Percentiles rank a stretch among this genome's conserved stretches.
Conservation (phyloP, 92 coral and sea anemone genomes). For the Ricordea florida region DNA sequence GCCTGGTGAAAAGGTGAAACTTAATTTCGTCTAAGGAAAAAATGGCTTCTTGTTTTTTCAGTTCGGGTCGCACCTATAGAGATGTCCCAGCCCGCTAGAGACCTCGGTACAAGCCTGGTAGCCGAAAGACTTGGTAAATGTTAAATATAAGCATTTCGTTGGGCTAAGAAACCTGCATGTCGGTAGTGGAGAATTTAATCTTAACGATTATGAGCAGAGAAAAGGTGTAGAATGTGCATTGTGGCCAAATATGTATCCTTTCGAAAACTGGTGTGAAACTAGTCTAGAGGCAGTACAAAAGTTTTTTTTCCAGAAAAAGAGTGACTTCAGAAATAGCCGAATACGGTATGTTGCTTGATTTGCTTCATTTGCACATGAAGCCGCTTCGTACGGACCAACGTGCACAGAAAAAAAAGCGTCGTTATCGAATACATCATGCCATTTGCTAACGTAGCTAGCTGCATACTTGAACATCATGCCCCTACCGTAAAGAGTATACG, state of each 20-base stretch:
- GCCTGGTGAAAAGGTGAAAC: too few species aligned
- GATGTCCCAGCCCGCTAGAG: too few species aligned
- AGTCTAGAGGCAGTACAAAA: constrained; percentile 14
- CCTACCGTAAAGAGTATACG: too few species aligned
- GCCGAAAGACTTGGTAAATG: too few species aligned
- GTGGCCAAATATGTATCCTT: constrained; percentile 55
- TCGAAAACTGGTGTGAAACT: constrained; percentile 37
- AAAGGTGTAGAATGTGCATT: constrained; percentile 35
- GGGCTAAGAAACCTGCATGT: too few species aligned
- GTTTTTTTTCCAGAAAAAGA: constrained; percentile 5
- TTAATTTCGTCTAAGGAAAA: too few species aligned
- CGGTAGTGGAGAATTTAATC: background rate
- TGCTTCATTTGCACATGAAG: constrained; percentile 66
- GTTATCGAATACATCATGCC: constrained; percentile 20
- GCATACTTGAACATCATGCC: constrained; percentile 32
- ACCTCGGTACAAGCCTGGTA: too few species aligned
- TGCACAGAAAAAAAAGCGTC: constrained; percentile 7
- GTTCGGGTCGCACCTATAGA: too few species aligned
- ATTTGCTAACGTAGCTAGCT: constrained; percentile 34
- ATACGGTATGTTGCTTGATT: constrained; percentile 20
- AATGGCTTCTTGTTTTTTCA: too few species aligned
- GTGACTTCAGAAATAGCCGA: constrained; percentile 11
- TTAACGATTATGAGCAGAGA: constrained; percentile 13
- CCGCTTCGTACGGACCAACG: constrained; percentile 12
- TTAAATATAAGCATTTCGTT: too few species aligned